A percentile compares a stretch with the other conserved stretches of the same genome.
Conservation (phyloP, 2,888 invertebrate species). For the Thecocarcelia acutangulata region DNA sequence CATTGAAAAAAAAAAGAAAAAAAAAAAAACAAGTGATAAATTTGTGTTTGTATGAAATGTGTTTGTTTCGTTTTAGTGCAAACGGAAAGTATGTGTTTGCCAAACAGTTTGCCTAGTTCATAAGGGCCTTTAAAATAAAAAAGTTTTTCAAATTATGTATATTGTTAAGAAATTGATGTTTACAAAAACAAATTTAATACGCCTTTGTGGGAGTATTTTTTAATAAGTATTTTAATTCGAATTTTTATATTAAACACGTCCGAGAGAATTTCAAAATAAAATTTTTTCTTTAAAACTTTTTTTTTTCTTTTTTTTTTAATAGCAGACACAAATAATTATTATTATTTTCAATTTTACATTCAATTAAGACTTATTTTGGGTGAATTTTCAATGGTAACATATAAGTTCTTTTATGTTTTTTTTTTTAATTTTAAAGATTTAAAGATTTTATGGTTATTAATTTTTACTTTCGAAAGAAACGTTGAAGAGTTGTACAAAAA, state of each 20-base stretch:
- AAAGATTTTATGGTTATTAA: constrained; percentile 14
- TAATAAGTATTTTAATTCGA: neutral
- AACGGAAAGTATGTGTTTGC: too few species aligned
- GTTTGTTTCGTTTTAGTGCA: too few species aligned
- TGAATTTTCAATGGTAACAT: constrained; percentile 34
- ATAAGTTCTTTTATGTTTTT: neutral
- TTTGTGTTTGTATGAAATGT: too few species aligned
- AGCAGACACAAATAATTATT: constrained; percentile 53
- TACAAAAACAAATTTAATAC: too few species aligned
- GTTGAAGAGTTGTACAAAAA: constrained; percentile 52
- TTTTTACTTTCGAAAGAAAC: constrained; percentile 27
- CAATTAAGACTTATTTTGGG: constrained; percentile 35
- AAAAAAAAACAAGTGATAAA: too few species aligned
- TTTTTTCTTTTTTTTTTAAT: constrained; percentile 20
- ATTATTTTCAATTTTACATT: constrained; percentile 40
- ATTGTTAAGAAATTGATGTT: too few species aligned
- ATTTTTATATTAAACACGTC: too few species aligned
- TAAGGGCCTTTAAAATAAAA: too few species aligned
- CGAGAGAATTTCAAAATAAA: constrained; percentile 56
- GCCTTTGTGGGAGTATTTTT: too few species aligned
- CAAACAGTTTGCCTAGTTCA: too few species aligned
- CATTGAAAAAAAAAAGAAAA: too few species aligned
- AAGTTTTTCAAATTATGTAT: too few species aligned
- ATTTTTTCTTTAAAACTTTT: neutral
- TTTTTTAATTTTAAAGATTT: constrained; percentile 42